Base-by-base conservation (phyloP, 2,888 invertebrate genomes). In the Drosophila rubida region DNA sequence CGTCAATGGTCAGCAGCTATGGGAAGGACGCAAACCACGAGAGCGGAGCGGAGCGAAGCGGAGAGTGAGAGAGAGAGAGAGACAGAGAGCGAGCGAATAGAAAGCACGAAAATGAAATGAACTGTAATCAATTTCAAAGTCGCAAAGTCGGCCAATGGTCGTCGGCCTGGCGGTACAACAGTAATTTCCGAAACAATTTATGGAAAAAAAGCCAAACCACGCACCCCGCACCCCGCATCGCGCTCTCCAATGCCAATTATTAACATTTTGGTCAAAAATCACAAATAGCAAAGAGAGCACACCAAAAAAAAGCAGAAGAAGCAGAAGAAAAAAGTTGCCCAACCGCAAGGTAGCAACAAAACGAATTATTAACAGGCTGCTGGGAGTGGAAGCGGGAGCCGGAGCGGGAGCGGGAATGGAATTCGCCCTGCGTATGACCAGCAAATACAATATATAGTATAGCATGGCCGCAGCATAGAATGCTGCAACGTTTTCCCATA, bases 131-230 rank as follows among this genome's bases (percentile, higher is more conserved):
- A 83, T 83, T 79, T 62, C 61, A 69, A 65, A 68, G 73, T 50
- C 69, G 37, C 35, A 50, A 50, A 54, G 65, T 51, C 67, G 60
- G 42, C 37, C 71, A 67, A 57, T 60, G 67, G 71, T 59, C 51
- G 46, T 59, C 51, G 46, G 41, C 22, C 49, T 42, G 62, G 35
- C 58, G 55, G 35, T 64, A 64, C 58, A 65, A 54, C 77, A 69
- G 68, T 80, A 84, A 84, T 80, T 75, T 80, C 81, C 81, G 70
- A 45, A 79, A 79, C 79, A 84, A 81, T 81, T 81, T 79, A 81
- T 75, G 75, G 60, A 59, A 68, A 37, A 37, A 30, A 9, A 42
- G 22, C 22, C 27, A 45, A 42, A 7, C 13, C 13, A 6, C 8
- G 27, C 9, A n/a, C 22, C 14, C 7, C 0, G 30, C 16, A 1